Evolutionary conservation across 1,140 invertebrate species (phyloP).

Genomic region (Pachyrhynchus sulphureomaculatus): DNA sequence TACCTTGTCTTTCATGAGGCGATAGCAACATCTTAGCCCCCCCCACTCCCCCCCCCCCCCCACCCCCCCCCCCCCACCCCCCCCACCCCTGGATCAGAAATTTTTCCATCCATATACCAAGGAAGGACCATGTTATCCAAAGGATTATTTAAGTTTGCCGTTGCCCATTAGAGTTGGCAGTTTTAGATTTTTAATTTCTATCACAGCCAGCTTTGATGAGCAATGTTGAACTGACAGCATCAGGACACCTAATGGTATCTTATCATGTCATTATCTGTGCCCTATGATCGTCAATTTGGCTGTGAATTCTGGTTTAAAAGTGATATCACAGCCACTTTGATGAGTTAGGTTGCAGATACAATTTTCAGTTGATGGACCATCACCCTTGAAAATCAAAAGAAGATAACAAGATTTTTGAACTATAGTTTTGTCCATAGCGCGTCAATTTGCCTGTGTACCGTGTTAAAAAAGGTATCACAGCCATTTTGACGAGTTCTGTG

Average conservation of each 20-base stretch:
- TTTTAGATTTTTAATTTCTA: conserved; percentile 66
- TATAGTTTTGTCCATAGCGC: conserved; percentile 51
- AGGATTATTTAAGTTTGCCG: conserved; percentile 32
- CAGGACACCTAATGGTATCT: background rate
- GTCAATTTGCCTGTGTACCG: conserved; percentile 85
- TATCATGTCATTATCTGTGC: conserved; percentile 39
- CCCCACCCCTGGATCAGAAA: background rate
- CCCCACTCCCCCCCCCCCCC: no score
- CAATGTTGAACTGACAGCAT: conserved; percentile 57
- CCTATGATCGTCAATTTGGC: conserved; percentile 67
- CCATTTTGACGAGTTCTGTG: conserved; percentile 81
- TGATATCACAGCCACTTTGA: conserved; percentile 83
- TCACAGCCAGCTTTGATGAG: conserved; percentile 86
- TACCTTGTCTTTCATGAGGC: conserved; percentile 87
- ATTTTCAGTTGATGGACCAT: background rate
- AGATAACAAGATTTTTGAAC: background rate
- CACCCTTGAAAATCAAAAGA: background rate
- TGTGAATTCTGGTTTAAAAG: conserved; percentile 63
- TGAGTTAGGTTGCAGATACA: conserved; percentile 59
- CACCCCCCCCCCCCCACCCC: no score
- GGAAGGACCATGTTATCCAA: no score
- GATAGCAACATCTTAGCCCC: conserved; percentile 2
- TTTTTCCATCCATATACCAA: no score
- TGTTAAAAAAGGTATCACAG: conserved; percentile 78
- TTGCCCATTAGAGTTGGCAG: conserved; percentile 72